A percentile compares a stretch with the other conserved stretches of the same genome.
Conservation (phyloP, 2,888 invertebrate genomes). For the Tipula unca region DNA sequence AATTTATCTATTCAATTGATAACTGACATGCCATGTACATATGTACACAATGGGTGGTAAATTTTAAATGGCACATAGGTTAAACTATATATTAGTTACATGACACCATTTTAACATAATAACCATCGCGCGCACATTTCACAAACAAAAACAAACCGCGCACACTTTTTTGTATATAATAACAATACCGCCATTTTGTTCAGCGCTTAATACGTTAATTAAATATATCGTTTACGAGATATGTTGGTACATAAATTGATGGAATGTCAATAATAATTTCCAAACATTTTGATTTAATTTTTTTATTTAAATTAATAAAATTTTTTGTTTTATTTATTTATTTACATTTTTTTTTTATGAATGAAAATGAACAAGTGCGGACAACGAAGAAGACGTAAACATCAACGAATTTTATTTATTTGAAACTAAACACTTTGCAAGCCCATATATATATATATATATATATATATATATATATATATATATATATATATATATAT, state of each 20-base stretch:
- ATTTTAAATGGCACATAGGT: not conserved
- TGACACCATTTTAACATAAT: not conserved
- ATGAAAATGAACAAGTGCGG: not conserved
- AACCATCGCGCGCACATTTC: not conserved
- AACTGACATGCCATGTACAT: not conserved
- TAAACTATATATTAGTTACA: not conserved
- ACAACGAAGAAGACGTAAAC: not conserved
- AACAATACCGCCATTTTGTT: not conserved
- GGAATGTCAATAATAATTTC: not conserved
- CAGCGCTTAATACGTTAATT: not conserved
- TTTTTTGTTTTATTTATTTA: not conserved
- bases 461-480: no score
- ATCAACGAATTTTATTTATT: not conserved
- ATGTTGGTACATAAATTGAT: not conserved
- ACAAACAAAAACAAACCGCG: not conserved
- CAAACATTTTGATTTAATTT: not conserved
- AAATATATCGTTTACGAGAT: not conserved
- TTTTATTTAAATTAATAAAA: not conserved
- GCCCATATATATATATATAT: no score
- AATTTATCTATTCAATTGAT: not conserved
- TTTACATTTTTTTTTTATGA: not conserved
- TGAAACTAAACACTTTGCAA: not conserved
- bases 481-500: no score
- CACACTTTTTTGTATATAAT: not conserved
- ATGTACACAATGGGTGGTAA: not conserved